Evolutionary conservation across 2,888 invertebrate genomes (phyloP), one percentile per base, ranked within the genome.

Genomic region (Xestia rhomboidea): DNA sequence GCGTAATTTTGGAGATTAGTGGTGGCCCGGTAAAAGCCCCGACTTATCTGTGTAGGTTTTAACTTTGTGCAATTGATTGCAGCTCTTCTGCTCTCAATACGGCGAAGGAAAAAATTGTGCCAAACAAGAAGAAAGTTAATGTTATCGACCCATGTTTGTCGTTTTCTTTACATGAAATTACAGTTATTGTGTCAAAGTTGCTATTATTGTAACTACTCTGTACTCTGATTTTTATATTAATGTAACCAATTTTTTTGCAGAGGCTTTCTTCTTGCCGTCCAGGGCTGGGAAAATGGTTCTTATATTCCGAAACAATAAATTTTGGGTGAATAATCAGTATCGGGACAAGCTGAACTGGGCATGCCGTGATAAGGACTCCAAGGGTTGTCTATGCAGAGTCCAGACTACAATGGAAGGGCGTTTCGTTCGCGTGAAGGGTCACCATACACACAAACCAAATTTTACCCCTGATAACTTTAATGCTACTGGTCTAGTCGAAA

Each of bases 251-350:
- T 80, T 81, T 78, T 91, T 64, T 90, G 76, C 96, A 96, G 96
- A 94, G 86, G 95, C 96, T 1, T 96, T 95, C 91, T 96, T 94
- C 87, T 89, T 96, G 83, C 96, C 96, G 57, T 96, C 96, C 66
- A 92, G 96, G 87, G 95, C 96, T 63, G 96, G 96, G 49, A 96
- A 96, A 87, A 96, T 95, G 18, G 95, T 96, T 34, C 87, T 96
- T 78, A 96, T 96, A 92, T 96, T 95, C 89, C 90, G 90, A 87
- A 92, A 90, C 79, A 96, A 96, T 88, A 96, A 96, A 86, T 96
- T 96, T 87, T 96, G 96, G 96, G 95, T 96, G 80, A 96, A 96
- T 89, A 96, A 96, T 83, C 95, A 95, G 85, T 96, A 96, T 82
- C 91, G 96, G 6, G 93, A 93, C 77, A 96, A 96, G 86, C 82